Percentiles rank a stretch among this genome's conserved stretches.
These are phyloP conservation scores for Iguana delicatissima DNA, from an alignment of 2,797 vertebrate genomes.

Conservation along the genomic window DNA sequence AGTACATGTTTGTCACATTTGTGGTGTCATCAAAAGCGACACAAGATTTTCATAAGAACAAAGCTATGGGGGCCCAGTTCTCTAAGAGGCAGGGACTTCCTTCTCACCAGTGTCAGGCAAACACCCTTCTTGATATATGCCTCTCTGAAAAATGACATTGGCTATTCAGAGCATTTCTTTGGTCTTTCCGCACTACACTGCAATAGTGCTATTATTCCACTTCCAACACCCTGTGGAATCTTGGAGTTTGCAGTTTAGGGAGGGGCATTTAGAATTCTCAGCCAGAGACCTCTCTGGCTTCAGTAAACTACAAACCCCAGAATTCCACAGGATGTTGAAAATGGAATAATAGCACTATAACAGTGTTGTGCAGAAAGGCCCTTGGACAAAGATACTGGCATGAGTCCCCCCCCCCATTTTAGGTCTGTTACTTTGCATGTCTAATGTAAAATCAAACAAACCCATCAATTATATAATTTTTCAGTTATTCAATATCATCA, in stretches of 20 bases:
- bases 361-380: no score
- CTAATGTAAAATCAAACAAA: not conserved
- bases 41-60: not conserved
- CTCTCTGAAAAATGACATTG: not conserved
- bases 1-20: not conserved
- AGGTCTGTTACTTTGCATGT: not conserved
- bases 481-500: not conserved
- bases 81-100: not conserved
- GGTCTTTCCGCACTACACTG: no score
- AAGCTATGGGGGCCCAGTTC: not conserved
- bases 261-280: no score
- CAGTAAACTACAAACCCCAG: no score
- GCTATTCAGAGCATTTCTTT: not conserved
- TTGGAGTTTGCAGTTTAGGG: no score
- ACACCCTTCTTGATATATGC: no score
- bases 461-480: not conserved
- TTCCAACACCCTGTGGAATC: no score
- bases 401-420: not conserved
- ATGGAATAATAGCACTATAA: no score
- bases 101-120: not conserved
- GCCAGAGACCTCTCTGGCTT: no score
- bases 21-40: conserved; percentile 29
- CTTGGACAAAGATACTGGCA: not conserved
- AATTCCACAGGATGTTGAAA: no score
- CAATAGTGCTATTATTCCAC: no score